phyloP scores from a whole-genome alignment of 2,113 vertebrate species.

The Gymnorhina tibicen region DNA sequence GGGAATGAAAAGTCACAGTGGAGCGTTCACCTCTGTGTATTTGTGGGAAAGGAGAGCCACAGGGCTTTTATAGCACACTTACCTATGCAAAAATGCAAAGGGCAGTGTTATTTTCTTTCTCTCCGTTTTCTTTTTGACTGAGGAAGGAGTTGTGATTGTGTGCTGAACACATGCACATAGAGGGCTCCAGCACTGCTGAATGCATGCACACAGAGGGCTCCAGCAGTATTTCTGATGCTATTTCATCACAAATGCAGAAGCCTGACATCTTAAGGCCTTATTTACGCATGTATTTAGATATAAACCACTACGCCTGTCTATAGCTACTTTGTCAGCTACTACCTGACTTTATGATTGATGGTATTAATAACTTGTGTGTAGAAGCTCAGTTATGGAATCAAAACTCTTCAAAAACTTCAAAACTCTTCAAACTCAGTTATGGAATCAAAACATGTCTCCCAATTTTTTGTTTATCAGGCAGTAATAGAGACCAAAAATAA shows the following conservation, averaged over 20 bases:
- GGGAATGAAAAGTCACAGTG: background rate
- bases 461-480: background rate
- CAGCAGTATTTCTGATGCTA: background rate
- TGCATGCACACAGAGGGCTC: background rate
- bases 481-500: background rate
- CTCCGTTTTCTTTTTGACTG: background rate
- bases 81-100: background rate
- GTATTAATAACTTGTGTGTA: background rate
- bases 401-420: too few species aligned
- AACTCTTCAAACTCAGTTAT: background rate
- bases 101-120: background rate
- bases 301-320: background rate
- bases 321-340: background rate
- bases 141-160: background rate
- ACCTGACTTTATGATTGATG: background rate
- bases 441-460: background rate
- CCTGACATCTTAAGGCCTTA: background rate
- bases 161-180: background rate
- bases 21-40: background rate
- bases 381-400: background rate
- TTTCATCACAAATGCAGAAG: background rate
- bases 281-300: background rate
- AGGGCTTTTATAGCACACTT: background rate
- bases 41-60: background rate
- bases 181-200: background rate